Evolutionary conservation across 2,888 invertebrate species (phyloP).

Genomic region (Dolichomitus sp.): DNA sequence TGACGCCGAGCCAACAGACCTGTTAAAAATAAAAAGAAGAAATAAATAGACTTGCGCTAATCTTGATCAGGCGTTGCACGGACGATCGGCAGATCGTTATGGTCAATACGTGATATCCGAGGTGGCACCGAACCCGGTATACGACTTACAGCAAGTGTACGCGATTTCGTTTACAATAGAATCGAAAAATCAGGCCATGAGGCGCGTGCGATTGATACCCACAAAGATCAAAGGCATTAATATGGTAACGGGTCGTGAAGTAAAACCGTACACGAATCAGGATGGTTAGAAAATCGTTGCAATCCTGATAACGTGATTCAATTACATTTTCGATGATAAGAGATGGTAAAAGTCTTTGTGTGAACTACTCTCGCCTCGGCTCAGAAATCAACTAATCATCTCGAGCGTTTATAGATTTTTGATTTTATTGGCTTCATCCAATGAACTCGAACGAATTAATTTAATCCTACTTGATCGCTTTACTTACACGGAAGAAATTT

Average conservation of each 20-base stretch:
- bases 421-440: constrained; percentile 57
- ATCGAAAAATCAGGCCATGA: constrained; percentile 29
- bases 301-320: constrained; percentile 69
- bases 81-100: constrained; percentile 50
- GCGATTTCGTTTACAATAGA: constrained; percentile 42
- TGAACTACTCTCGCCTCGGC: constrained; percentile 54
- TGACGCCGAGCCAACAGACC: constrained; percentile 43
- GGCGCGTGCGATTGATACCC: constrained; percentile 4
- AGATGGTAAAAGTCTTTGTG: constrained; percentile 54
- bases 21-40: constrained; percentile 44
- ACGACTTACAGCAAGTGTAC: constrained; percentile 10
- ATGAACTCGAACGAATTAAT: constrained; percentile 49
- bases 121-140: constrained; percentile 12
- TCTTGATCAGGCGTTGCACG: constrained; percentile 24
- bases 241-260: constrained; percentile 38
- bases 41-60: constrained; percentile 31
- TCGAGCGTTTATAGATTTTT: constrained; percentile 58
- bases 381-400: constrained; percentile 29
- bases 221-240: constrained; percentile 39
- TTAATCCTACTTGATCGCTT: constrained; percentile 46
- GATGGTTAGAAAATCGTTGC: constrained; percentile 64
- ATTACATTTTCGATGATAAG: constrained; percentile 71
- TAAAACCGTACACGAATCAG: constrained; percentile 46
- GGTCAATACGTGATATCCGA: constrained; percentile 3
- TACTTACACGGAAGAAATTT: constrained; percentile 30